Base-by-base conservation (phyloP, 2,113 vertebrate species). In the Sylvietta virens region DNA sequence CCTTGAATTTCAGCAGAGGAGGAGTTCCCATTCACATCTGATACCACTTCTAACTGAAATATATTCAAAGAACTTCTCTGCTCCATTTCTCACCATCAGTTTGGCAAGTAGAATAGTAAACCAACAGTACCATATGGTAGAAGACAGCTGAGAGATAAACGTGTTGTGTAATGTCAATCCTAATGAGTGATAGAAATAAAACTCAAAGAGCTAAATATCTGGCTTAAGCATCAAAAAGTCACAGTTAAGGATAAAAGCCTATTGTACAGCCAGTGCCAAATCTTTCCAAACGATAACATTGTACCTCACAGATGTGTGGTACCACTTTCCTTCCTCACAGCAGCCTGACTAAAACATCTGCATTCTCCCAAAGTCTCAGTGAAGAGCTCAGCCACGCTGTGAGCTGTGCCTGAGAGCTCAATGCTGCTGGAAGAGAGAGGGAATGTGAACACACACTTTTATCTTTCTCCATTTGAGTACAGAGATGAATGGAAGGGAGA, bases 181-280 rank as follows among this genome's bases (percentile, higher is more conserved):
- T 96, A 98, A 97, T 91, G 81, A 96, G 74, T 81, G 84, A 86
- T 47, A 82, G 77, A 96, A 95, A 96, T 96, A 90, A 92, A 97
- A 92, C 60, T 72, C 65, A 54, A 90, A 97, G 64, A 93, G 69
- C 42, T 89, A 88, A 94, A 61, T 88, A 93, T 88, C 76, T 95
- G 65, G 67, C 62, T 95, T 87, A 91, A 90, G 19, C 35, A 77
- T 66, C 65, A 53, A 64, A 95, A 96, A 56, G 23, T 60, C 92
- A 50, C 35, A 67, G 56, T 79, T 72, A 96, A 80, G 51, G 31
- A 86, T 83, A 92, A 92, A 97, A 91, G 56, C 35, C 39, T 50
- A 71, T n/a, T 81, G 72, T 53, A 58, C 33, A 85, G 37, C 70
- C 86, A 92, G 39, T 22, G 30, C 47, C 69, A 94, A 71, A 12